Evolutionary conservation across 1,140 invertebrate genomes (phyloP), one percentile per base, ranked within the genome.

Genomic region (Batillaria attramentaria): DNA sequence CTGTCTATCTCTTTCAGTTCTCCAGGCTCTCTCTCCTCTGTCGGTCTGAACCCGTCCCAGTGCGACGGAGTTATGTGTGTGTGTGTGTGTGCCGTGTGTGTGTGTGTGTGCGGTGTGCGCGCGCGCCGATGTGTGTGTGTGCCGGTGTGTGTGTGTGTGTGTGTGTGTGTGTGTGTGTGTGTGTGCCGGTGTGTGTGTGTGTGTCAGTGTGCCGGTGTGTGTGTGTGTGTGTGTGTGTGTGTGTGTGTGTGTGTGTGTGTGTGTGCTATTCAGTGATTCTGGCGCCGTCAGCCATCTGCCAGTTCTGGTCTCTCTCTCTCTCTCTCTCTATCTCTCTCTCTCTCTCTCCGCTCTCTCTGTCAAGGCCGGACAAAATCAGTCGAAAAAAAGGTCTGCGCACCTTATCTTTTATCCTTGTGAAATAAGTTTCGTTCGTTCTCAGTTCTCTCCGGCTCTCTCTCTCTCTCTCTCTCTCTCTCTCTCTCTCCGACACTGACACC

Each of bases 301-400:
- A n/a, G 20, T 62, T 28, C 39, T 35, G 33, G 4, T 66, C 62
- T 66, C 16, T 66, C 62, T 66, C 33, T 66, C 62, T 69, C 37
- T 69, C 39, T 69, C 3, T 6, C 66, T 69, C 3, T 24, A 2
- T 39, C 37, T 18, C 20, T 35, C 28, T 37, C 28, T 10, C 33
- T 13, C 6, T 13, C 39, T 6, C 31, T 28, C 24, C 57, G 24
- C 57, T 60, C 24, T 20, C 20, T 60, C 31, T 10, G 24, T 60
- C 4, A 5, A 28, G 8, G 8, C 24, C 5, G 8, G 6, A 28
- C 4, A 13, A 13, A 5, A 60, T 6, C 6, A 13, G 57, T 60
- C 5, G 6, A 6, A n/a, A 60, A n/a, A 60, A 13, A 28, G 5
- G 6, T 4, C 5, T n/a, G 5, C 24, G 5, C 5, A 28, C 24